phyloP scores from a whole-genome alignment of 2,113 vertebrate genomes.

The Heterochromis multidens region DNA sequence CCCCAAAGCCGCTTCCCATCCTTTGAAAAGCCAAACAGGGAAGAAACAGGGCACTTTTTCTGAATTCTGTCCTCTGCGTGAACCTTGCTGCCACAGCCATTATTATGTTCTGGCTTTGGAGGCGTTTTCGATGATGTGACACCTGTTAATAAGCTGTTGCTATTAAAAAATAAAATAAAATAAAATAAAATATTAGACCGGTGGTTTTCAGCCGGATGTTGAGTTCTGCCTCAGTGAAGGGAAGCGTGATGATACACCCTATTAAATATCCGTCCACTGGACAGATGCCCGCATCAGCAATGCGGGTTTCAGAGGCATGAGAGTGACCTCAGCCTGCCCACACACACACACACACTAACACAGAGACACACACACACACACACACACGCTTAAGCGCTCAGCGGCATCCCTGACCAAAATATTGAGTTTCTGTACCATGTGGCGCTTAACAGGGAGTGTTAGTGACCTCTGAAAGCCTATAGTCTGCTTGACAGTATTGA shows the following conservation, averaged over 20 bases:
- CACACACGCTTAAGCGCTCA: neutral
- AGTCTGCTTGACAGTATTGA: neutral
- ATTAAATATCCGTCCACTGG: slow-evolving; percentile 57
- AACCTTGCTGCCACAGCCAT: neutral
- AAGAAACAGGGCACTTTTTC: neutral
- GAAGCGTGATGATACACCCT: slow-evolving; percentile 47
- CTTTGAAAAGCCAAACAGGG: neutral
- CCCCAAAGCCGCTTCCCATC: neutral
- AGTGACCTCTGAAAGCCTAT: slow-evolving; percentile 7
- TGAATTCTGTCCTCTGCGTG: neutral
- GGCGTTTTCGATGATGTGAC: slow-evolving; percentile 2
- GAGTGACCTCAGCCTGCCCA: slow-evolving; percentile 63
- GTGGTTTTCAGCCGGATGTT: neutral
- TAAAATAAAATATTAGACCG: neutral
- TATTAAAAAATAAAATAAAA: slow-evolving; percentile 5
- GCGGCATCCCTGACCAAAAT: slow-evolving; percentile 35
- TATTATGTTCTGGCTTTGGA: neutral
- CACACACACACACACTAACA: neutral
- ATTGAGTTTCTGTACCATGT: slow-evolving; percentile 33
- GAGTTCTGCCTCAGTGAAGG: slow-evolving; percentile 1
- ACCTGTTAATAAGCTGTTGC: slow-evolving; percentile 57
- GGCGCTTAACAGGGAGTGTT: neutral
- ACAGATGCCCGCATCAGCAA: slow-evolving; percentile 70
- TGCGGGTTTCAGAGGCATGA: slow-evolving; percentile 67
- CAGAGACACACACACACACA: neutral